These are phyloP conservation scores for Kryptopterus vitreolus DNA, from an alignment of 2,797 vertebrate species.

Conservation along the genomic window DNA sequence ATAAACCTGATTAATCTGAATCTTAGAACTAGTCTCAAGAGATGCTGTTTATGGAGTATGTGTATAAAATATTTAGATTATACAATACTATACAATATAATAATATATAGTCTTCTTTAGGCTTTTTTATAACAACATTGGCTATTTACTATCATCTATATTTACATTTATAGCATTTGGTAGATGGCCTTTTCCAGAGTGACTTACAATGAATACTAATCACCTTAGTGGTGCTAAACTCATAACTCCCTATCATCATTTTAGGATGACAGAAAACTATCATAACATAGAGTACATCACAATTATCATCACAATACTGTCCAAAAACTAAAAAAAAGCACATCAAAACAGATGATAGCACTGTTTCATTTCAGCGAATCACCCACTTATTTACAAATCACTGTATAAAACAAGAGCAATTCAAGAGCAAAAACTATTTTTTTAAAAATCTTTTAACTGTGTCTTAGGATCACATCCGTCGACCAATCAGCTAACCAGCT, in stretches of 20 bases:
- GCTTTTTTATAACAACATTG: not conserved
- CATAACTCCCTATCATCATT: too few species aligned
- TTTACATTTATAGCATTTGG: too few species aligned
- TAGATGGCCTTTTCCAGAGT: too few species aligned
- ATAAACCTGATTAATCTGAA: not conserved
- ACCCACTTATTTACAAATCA: not conserved
- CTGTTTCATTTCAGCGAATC: constrained; percentile 2
- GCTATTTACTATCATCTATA: not conserved
- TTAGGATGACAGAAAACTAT: not conserved
- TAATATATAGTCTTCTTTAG: not conserved
- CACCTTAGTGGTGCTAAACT: too few species aligned
- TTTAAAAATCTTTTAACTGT: not conserved
- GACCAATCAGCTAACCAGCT: not conserved
- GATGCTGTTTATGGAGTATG: not conserved
- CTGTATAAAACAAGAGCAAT: constrained; percentile 7
- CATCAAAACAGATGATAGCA: not conserved
- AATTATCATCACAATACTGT: not conserved
- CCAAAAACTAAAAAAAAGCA: constrained; percentile 15
- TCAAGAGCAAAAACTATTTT: not conserved
- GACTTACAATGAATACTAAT: too few species aligned
- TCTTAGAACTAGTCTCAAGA: not conserved
- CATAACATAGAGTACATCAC: not conserved
- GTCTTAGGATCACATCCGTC: not conserved
- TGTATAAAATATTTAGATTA: not conserved
- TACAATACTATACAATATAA: not conserved